These are phyloP conservation scores for Cardiocondyla obscurior DNA, from an alignment of 1,140 invertebrate species.

Conservation along the genomic window DNA sequence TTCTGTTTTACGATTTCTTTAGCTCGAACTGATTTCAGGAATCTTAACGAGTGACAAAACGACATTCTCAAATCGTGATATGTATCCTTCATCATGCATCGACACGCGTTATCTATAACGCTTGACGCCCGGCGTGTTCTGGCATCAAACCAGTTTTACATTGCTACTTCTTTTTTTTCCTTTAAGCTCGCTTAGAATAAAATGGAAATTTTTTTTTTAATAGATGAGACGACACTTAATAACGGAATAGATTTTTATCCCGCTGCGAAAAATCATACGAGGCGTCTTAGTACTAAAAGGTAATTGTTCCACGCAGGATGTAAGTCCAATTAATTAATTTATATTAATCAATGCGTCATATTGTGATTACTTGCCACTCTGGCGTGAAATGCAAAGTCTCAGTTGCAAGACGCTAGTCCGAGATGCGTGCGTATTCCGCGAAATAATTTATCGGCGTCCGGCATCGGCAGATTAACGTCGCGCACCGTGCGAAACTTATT, in stretches of 20 bases:
- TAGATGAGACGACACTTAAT: neutral
- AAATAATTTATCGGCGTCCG: constrained; percentile 36
- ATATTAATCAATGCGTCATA: neutral
- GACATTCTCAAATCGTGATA: neutral
- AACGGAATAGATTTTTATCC: constrained; percentile 6
- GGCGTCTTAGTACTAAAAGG: neutral
- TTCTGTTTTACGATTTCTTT: too few relatives aligned
- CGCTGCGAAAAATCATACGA: neutral
- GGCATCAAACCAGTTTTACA: neutral
- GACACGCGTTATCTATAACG: neutral
- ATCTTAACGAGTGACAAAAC: neutral
- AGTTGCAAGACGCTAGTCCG: neutral
- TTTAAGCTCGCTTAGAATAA: neutral
- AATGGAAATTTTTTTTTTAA: neutral
- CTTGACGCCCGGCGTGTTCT: neutral
- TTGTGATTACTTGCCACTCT: neutral
- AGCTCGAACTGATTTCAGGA: neutral
- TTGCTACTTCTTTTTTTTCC: neutral
- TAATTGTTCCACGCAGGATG: neutral
- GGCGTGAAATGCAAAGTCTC: neutral
- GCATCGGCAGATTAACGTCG: neutral
- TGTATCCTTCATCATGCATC: neutral
- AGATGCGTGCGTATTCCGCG: neutral
- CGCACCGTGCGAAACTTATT: constrained; percentile 25
- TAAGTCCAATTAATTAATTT: neutral